Conservation (phyloP, 2,888 invertebrate species). For the Drosophila maculinotata region DNA sequence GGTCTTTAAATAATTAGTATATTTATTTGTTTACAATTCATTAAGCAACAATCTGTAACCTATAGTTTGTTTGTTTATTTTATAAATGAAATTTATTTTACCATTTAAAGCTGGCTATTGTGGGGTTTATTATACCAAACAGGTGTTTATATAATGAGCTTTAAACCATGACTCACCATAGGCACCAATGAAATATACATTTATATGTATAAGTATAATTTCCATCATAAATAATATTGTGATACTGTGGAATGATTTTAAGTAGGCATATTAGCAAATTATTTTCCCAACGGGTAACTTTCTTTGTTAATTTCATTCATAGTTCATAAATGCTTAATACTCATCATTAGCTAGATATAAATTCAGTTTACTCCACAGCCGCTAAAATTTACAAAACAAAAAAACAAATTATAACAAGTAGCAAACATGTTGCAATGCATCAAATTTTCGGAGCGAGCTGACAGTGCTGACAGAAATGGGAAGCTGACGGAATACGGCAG, state of each 20-base stretch:
- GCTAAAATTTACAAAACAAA: conserved; percentile 1
- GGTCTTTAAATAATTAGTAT: conserved; percentile 58
- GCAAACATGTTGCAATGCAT: conserved; percentile 59
- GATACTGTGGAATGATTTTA: too few species aligned
- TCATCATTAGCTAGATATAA: neutral
- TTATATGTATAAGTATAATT: too few species aligned
- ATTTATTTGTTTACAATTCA: conserved; percentile 35
- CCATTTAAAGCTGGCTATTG: conserved; percentile 6
- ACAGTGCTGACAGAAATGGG: conserved; percentile 17
- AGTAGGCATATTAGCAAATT: neutral
- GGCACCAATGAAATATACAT: neutral
- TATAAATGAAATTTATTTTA: conserved; percentile 42
- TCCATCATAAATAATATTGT: too few species aligned
- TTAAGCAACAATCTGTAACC: conserved; percentile 49
- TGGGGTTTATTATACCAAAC: conserved; percentile 19
- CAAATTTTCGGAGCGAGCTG: conserved; percentile 57
- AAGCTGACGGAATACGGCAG: too few species aligned
- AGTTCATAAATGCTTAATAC: neutral
- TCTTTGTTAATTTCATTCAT: too few species aligned
- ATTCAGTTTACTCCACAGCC: neutral
- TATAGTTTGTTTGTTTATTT: conserved; percentile 19
- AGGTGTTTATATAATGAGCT: conserved; percentile 11
- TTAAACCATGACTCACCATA: neutral
- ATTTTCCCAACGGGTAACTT: neutral
- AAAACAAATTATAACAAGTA: conserved; percentile 10